These are phyloP conservation scores for Serranus cabrilla DNA, from an alignment of 2,797 vertebrate species.

Conservation along the genomic window DNA sequence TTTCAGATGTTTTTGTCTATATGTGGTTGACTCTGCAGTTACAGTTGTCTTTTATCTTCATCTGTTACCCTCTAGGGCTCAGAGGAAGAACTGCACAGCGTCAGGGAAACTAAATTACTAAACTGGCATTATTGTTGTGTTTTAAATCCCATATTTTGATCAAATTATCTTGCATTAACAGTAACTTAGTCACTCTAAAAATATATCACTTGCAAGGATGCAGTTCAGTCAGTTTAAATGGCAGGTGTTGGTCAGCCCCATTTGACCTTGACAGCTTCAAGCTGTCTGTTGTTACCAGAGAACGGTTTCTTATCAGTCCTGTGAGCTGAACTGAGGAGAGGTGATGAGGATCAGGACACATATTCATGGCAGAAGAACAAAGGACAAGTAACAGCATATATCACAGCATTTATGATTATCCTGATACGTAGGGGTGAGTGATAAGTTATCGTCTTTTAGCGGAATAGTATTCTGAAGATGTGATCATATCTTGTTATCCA, in stretches of 20 bases:
- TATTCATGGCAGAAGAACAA: background rate
- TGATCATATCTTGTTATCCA: background rate
- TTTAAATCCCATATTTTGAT: slow-evolving; percentile 17
- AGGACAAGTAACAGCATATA: background rate
- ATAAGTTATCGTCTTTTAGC: background rate
- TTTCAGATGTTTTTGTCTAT: slow-evolving; percentile 48
- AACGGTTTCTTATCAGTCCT: background rate
- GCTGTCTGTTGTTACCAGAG: background rate
- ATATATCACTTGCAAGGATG: background rate
- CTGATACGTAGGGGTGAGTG: background rate
- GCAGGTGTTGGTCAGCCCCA: background rate
- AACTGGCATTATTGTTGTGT: background rate
- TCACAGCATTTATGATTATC: background rate
- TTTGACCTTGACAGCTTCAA: slow-evolving; percentile 25
- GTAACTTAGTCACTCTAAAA: background rate
- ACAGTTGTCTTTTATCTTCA: slow-evolving; percentile 48
- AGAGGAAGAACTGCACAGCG: slow-evolving; percentile 14
- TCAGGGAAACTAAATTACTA: slow-evolving; percentile 15
- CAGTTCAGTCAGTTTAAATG: slow-evolving; percentile 4
- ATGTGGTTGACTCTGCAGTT: slow-evolving; percentile 30
- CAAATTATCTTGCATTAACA: background rate
- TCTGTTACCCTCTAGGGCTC: slow-evolving; percentile 34
- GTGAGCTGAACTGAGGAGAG: background rate
- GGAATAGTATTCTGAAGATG: background rate
- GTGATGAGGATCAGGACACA: background rate